Evolutionary conservation across 2,888 invertebrate genomes (phyloP).

Genomic region (Augochlorella aurata): DNA sequence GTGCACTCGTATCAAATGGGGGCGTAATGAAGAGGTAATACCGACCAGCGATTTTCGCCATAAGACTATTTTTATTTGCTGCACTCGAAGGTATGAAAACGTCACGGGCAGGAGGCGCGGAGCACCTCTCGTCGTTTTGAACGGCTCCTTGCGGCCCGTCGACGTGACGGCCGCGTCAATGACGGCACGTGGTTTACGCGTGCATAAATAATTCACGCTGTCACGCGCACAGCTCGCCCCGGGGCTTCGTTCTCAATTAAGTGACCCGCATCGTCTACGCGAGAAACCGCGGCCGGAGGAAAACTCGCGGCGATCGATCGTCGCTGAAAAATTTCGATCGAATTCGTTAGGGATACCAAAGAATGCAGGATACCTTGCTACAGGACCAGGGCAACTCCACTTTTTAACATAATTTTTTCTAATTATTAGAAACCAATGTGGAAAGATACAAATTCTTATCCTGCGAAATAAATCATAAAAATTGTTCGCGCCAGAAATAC

Average conservation of each 20-base stretch:
- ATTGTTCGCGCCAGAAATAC: too few relatives aligned
- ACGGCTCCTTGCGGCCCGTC: slow-evolving; percentile 49
- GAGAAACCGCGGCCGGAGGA: slow-evolving; percentile 10
- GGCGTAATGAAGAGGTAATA: slow-evolving; percentile 20
- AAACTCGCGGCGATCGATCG: neutral
- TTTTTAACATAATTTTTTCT: too few relatives aligned
- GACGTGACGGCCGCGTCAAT: slow-evolving; percentile 53
- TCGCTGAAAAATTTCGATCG: neutral
- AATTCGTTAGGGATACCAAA: neutral
- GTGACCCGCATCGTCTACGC: slow-evolving; percentile 61
- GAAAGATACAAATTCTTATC: too few relatives aligned
- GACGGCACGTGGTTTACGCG: slow-evolving; percentile 57
- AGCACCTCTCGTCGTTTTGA: slow-evolving; percentile 55
- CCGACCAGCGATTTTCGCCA: slow-evolving; percentile 31
- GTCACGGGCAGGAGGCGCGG: slow-evolving; percentile 50
- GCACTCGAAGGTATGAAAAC: slow-evolving; percentile 51
- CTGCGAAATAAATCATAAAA: too few relatives aligned
- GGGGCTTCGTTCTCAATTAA: slow-evolving; percentile 59
- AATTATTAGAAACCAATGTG: too few relatives aligned
- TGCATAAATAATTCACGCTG: slow-evolving; percentile 67
- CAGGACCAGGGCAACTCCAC: too few relatives aligned
- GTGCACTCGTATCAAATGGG: neutral
- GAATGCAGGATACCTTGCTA: neutral
- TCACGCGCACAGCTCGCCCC: slow-evolving; percentile 58
- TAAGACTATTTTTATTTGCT: slow-evolving; percentile 50